These are phyloP conservation scores for Platynereis dumerilii DNA, from an alignment of 2,888 invertebrate genomes.

Conservation along the genomic window DNA sequence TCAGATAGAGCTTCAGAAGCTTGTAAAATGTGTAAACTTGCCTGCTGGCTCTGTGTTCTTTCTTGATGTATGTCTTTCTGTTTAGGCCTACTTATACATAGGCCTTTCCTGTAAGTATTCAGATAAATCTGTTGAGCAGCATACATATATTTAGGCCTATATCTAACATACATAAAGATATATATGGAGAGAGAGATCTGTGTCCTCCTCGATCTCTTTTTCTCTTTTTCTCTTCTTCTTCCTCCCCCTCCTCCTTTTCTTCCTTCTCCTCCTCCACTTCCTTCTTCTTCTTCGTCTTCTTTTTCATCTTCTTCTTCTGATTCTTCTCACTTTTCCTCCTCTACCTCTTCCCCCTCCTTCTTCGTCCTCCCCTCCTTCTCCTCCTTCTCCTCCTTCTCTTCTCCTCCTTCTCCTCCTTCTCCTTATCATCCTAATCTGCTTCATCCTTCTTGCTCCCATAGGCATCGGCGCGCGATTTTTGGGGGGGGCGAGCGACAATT, in stretches of 20 bases:
- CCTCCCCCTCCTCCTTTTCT: background rate
- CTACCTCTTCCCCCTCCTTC: background rate
- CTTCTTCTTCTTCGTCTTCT: background rate
- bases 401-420: conserved; percentile 1
- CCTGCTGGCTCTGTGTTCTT: too few relatives aligned
- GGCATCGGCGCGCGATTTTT: too few relatives aligned
- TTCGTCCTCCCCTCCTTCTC: background rate
- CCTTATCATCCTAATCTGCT: background rate
- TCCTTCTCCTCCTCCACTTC: background rate
- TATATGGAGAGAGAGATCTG: too few relatives aligned
- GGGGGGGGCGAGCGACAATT: too few relatives aligned
- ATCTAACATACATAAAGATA: too few relatives aligned
- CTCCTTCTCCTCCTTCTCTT: background rate
- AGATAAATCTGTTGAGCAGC: too few relatives aligned
- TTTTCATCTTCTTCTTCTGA: background rate
- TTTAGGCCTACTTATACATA: too few relatives aligned
- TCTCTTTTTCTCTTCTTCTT: background rate
- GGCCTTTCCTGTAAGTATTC: too few relatives aligned
- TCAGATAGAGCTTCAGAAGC: too few relatives aligned
- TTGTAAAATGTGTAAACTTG: too few relatives aligned
- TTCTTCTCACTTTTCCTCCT: background rate
- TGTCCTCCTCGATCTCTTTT: background rate
- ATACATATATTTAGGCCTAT: too few relatives aligned
- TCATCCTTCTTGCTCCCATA: background rate
- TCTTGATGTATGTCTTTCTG: too few relatives aligned